Percentiles rank a stretch among this genome's conserved stretches.
phyloP scores from a whole-genome alignment of 2,797 vertebrate species.

The Babyrousa celebensis region DNA sequence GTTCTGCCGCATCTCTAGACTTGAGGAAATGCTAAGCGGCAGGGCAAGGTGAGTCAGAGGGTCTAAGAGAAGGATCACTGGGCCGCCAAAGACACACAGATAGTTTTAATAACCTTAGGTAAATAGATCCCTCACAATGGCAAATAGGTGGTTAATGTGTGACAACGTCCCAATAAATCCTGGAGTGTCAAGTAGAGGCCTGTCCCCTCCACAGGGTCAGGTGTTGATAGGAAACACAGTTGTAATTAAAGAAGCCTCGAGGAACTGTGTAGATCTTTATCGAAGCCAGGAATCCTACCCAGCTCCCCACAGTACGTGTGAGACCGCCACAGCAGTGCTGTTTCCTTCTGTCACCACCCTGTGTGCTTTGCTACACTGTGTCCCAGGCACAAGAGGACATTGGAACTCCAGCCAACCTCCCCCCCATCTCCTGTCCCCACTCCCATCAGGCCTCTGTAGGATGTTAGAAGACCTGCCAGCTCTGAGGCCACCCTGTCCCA shows the following conservation, averaged over 20 bases:
- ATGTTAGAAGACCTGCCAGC: background rate
- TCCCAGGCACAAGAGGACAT: background rate
- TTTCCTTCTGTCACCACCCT: background rate
- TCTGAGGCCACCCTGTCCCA: background rate
- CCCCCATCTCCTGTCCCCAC: rapidly evolving
- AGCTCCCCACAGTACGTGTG: background rate
- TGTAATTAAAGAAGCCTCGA: background rate
- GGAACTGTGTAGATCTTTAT: constrained; percentile 18
- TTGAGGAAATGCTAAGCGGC: background rate
- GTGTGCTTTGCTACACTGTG: background rate
- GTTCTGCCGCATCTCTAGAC: background rate
- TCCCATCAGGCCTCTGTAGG: background rate
- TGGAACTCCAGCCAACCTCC: background rate
- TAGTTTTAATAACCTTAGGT: background rate
- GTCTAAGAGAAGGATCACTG: background rate
- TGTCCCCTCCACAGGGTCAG: background rate
- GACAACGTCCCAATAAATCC: background rate
- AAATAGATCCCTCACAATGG: constrained; percentile 8
- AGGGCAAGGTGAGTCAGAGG: background rate
- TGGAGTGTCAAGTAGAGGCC: background rate
- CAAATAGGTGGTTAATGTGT: background rate
- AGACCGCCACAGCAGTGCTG: background rate
- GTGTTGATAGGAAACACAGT: constrained; percentile 25
- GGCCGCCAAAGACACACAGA: background rate
- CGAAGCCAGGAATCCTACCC: background rate